Conservation (phyloP, 2,888 invertebrate species). For the Lasioglossum pauxillum region DNA sequence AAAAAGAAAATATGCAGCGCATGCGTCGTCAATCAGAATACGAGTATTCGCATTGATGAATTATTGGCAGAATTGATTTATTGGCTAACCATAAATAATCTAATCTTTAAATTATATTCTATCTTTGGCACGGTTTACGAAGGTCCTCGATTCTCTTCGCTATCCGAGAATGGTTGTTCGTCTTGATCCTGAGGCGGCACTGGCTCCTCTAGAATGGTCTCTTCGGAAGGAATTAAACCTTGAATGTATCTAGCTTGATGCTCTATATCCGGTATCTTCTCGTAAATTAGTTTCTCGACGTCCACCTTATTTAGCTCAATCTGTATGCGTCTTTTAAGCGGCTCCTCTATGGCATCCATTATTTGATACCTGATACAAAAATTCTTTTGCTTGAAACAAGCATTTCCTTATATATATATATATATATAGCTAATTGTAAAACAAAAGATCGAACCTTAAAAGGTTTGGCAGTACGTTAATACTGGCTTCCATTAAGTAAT, state of each 20-base stretch:
- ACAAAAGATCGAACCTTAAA: slow-evolving; percentile 85
- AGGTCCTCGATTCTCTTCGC: slow-evolving; percentile 81
- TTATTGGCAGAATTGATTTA: background rate
- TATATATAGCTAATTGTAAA: too few relatives aligned
- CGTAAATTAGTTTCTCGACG: slow-evolving; percentile 90
- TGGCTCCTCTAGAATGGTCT: slow-evolving; percentile 75
- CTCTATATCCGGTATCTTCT: slow-evolving; percentile 89
- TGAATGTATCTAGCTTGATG: slow-evolving; percentile 85
- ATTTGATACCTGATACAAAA: slow-evolving; percentile 88
- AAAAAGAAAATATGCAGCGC: slow-evolving; percentile 22
- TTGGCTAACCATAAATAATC: slow-evolving; percentile 30
- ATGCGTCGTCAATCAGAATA: background rate
- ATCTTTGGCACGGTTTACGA: slow-evolving; percentile 52
- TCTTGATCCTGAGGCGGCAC: slow-evolving; percentile 67
- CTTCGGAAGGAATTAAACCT: slow-evolving; percentile 72
- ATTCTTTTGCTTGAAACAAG: slow-evolving; percentile 10
- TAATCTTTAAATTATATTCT: background rate
- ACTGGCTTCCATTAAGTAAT: slow-evolving; percentile 92
- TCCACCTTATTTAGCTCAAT: slow-evolving; percentile 90
- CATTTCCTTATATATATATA: background rate
- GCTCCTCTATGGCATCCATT: slow-evolving; percentile 93
- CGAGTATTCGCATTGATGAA: background rate
- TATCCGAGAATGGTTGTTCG: slow-evolving; percentile 80
- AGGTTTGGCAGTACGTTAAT: slow-evolving; percentile 94
- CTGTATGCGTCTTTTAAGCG: slow-evolving; percentile 90